Percentiles rank a stretch among this genome's conserved stretches.
These are phyloP conservation scores for Saxidomus purpurata DNA, from an alignment of 1,140 invertebrate species.

Conservation along the genomic window DNA sequence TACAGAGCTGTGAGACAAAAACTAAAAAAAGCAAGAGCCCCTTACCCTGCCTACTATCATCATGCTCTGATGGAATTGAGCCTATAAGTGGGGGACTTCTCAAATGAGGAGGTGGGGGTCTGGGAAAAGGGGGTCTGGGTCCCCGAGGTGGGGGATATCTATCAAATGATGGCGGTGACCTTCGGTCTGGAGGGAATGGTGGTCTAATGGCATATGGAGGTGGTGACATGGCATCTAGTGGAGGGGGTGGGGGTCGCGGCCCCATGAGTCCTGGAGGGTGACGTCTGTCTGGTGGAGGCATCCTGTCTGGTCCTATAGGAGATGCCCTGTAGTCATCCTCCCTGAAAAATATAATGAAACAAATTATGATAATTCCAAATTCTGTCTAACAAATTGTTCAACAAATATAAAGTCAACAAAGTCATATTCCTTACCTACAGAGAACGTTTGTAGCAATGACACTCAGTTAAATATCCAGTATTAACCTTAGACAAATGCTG, in stretches of 20 bases:
- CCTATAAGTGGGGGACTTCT: constrained; percentile 57
- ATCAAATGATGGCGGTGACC: constrained; percentile 66
- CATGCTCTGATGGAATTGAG: constrained; percentile 35
- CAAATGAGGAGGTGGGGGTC: constrained; percentile 58
- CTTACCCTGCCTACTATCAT: constrained; percentile 66
- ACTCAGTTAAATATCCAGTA: no score
- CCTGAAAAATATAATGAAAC: constrained; percentile 31
- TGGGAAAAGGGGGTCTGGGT: constrained; percentile 44
- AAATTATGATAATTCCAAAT: background rate
- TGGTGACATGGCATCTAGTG: constrained; percentile 42
- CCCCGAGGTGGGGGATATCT: constrained; percentile 62
- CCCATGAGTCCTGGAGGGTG: constrained; percentile 45
- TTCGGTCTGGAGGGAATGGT: constrained; percentile 59
- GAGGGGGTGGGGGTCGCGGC: constrained; percentile 55
- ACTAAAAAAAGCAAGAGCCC: constrained; percentile 34
- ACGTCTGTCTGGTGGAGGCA: constrained; percentile 52
- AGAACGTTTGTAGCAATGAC: no score
- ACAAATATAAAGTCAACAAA: no score
- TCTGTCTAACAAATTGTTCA: background rate
- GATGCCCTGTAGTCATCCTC: constrained; percentile 58
- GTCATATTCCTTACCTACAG: no score
- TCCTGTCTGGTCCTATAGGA: constrained; percentile 34
- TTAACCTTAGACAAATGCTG: no score
- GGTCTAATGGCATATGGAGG: constrained; percentile 62
- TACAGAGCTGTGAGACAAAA: background rate